phyloP scores from a whole-genome alignment of 2,797 vertebrate species.

The Platalea minor region DNA sequence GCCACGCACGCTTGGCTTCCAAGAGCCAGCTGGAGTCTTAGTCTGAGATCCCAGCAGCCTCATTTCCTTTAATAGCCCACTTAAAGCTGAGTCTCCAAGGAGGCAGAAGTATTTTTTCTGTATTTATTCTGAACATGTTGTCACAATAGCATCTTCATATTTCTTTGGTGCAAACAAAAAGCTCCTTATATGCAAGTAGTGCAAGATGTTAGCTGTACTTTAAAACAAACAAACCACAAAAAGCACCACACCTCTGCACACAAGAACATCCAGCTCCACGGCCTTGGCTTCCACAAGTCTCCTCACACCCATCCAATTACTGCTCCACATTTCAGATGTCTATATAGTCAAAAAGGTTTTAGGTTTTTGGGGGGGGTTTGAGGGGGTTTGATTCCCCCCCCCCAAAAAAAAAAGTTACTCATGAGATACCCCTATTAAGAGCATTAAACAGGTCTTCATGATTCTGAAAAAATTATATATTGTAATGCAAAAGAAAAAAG shows the following conservation, averaged over 20 bases:
- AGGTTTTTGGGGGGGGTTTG: too few relatives aligned
- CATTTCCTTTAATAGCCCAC: constrained; percentile 25
- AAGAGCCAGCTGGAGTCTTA: background rate
- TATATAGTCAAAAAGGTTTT: background rate
- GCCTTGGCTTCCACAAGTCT: background rate
- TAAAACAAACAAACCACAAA: background rate
- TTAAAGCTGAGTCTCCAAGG: background rate
- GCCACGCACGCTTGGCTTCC: background rate
- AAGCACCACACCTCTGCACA: background rate
- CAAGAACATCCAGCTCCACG: background rate
- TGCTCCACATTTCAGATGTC: background rate
- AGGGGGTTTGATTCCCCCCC: too few relatives aligned
- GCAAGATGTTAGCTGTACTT: background rate
- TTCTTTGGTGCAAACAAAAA: constrained; percentile 4
- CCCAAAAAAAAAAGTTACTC: background rate
- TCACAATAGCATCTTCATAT: background rate
- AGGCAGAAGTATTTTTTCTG: background rate
- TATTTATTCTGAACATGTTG: background rate
- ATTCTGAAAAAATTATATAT: background rate
- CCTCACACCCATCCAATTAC: background rate
- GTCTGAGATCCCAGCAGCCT: background rate
- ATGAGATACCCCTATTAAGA: background rate
- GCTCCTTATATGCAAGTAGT: background rate
- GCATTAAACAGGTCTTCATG: constrained; percentile 18
- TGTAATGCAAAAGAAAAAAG: background rate